Evolutionary conservation across 1,140 invertebrate genomes (phyloP).

Genomic region (Achroia grisella): DNA sequence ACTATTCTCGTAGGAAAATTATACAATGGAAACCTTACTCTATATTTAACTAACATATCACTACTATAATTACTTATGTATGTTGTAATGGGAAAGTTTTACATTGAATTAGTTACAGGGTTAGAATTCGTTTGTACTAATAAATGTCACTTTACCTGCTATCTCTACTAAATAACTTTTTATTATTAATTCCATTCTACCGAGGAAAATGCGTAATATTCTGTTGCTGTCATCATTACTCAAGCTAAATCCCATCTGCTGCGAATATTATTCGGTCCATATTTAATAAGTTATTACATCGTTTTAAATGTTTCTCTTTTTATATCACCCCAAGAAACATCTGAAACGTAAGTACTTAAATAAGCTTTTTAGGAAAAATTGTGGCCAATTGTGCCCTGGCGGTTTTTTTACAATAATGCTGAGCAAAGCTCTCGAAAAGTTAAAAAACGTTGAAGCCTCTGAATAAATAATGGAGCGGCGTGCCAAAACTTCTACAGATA

Average conservation of each 20-base stretch:
- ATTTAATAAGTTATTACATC: slow-evolving; percentile 1
- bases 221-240: background rate
- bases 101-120: no score
- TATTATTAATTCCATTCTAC: no score
- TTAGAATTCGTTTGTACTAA: no score
- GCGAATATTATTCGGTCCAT: background rate
- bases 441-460: slow-evolving; percentile 36
- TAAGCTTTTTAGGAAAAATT: slow-evolving; percentile 13
- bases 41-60: no score
- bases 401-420: slow-evolving; percentile 26
- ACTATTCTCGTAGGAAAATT: no score
- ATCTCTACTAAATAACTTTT: no score
- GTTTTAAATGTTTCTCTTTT: slow-evolving; percentile 1
- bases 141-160: no score
- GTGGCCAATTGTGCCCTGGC: slow-evolving; percentile 19
- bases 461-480: slow-evolving; percentile 42
- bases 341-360: background rate
- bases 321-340: background rate
- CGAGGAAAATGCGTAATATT: no score
- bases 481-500: slow-evolving; percentile 42
- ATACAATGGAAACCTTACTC: no score
- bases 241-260: background rate
- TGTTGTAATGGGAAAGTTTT: no score
- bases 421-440: slow-evolving; percentile 26
- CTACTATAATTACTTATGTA: no score